These are phyloP conservation scores for Acomys russatus DNA, from an alignment of 2,797 vertebrate genomes.

Conservation along the genomic window DNA sequence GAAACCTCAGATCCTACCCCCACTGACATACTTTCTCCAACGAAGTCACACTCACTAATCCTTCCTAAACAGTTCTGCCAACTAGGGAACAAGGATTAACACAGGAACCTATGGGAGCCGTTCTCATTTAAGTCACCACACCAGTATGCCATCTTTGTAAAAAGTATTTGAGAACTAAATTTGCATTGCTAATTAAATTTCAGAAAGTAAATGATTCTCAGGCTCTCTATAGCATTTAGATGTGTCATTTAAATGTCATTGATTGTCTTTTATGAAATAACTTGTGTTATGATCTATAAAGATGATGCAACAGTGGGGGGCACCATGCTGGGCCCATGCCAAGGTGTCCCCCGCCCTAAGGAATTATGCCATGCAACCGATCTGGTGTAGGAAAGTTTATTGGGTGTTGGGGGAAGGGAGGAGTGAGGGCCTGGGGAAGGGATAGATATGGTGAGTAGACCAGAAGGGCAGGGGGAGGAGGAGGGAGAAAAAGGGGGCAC, in stretches of 20 bases:
- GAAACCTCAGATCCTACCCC: background rate
- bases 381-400: no score
- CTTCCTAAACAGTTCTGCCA: background rate
- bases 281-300: background rate
- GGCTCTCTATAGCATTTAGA: background rate
- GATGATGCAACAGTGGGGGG: no score
- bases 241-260: background rate
- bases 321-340: no score
- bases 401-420: no score
- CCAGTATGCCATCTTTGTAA: background rate
- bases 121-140: background rate
- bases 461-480: no score
- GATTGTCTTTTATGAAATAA: background rate
- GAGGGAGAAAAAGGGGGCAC: no score
- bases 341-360: no score
- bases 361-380: no score
- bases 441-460: no score
- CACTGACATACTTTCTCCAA: background rate
- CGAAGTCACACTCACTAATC: background rate
- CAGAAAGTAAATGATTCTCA: background rate
- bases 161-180: slow-evolving; percentile 19
- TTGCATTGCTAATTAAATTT: slow-evolving; percentile 11
- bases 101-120: background rate
- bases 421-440: no score
- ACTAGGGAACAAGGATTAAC: background rate